A percentile compares a stretch with the other conserved stretches of the same genome.
phyloP scores from a whole-genome alignment of 92 coral and sea anemone species.

The Metridium senile region DNA sequence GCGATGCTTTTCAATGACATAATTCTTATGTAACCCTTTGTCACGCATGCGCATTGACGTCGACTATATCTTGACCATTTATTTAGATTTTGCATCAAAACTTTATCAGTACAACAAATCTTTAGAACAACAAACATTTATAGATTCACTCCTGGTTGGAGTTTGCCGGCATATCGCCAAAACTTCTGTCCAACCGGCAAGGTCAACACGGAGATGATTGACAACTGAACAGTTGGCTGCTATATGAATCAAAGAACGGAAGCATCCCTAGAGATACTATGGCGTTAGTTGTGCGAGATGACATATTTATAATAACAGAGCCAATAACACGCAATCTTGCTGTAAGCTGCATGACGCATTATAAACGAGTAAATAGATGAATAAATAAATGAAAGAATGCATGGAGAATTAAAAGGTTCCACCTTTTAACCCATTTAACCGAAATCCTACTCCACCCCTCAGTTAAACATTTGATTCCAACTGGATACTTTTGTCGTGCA shows the following conservation, averaged over 20 bases:
- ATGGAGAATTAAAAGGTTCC: too few relatives aligned
- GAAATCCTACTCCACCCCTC: too few relatives aligned
- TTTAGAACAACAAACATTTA: not conserved
- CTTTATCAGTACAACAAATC: not conserved
- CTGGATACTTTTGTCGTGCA: too few relatives aligned
- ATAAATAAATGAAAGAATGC: too few relatives aligned
- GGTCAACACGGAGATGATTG: not conserved
- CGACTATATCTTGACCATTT: not conserved
- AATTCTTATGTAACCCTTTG: not conserved
- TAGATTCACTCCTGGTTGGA: not conserved
- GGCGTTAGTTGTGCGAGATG: too few relatives aligned
- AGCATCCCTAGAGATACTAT: constrained; percentile 4
- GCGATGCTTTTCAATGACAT: not conserved
- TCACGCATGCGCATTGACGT: not conserved
- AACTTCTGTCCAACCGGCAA: not conserved
- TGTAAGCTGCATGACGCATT: too few relatives aligned
- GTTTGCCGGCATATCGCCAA: constrained; percentile 4
- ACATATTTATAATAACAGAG: too few relatives aligned
- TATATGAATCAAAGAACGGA: not conserved
- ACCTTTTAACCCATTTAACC: too few relatives aligned
- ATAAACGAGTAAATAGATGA: too few relatives aligned
- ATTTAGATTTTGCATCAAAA: not conserved
- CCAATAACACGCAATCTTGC: too few relatives aligned
- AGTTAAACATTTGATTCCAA: too few relatives aligned
- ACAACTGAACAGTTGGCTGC: not conserved